Percentiles rank a stretch among this genome's conserved stretches.
phyloP scores from a whole-genome alignment of 2,888 invertebrate genomes.

The Nephrotoma appendiculata region DNA sequence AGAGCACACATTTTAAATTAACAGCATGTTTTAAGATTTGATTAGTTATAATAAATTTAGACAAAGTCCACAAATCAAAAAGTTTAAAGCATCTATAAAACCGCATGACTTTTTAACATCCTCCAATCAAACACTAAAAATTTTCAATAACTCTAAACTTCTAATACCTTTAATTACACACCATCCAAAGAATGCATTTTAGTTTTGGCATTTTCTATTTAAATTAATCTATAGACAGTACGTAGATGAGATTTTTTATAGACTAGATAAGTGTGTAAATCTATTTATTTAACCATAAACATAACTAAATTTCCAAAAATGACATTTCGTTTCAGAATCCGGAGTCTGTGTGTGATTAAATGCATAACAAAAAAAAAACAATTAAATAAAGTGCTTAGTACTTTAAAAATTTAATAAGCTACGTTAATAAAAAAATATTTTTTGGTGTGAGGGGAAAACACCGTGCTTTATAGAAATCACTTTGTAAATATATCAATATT shows the following conservation, averaged over 20 bases:
- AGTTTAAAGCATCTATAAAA: no score
- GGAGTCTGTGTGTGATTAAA: background rate
- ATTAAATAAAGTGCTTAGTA: background rate
- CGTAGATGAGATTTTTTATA: background rate
- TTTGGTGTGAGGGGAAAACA: background rate
- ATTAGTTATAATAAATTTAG: no score
- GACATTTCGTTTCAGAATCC: background rate
- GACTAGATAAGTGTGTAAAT: background rate
- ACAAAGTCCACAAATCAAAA: no score
- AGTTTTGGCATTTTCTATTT: background rate
- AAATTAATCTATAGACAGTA: background rate
- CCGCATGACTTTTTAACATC: no score
- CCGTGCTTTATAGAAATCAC: background rate
- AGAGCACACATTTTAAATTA: no score
- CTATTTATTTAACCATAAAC: background rate
- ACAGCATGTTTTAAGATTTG: no score
- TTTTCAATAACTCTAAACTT: no score
- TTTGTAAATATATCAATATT: background rate
- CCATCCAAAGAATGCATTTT: background rate
- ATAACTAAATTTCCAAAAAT: background rate
- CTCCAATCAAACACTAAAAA: no score
- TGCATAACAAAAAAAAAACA: background rate
- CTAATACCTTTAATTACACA: no score
- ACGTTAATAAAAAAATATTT: background rate
- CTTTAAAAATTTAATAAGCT: background rate